A percentile compares a stretch with the other conserved stretches of the same genome.
These are phyloP conservation scores for Dufourea novaeangliae DNA, from an alignment of 1,140 invertebrate species.

Conservation along the genomic window DNA sequence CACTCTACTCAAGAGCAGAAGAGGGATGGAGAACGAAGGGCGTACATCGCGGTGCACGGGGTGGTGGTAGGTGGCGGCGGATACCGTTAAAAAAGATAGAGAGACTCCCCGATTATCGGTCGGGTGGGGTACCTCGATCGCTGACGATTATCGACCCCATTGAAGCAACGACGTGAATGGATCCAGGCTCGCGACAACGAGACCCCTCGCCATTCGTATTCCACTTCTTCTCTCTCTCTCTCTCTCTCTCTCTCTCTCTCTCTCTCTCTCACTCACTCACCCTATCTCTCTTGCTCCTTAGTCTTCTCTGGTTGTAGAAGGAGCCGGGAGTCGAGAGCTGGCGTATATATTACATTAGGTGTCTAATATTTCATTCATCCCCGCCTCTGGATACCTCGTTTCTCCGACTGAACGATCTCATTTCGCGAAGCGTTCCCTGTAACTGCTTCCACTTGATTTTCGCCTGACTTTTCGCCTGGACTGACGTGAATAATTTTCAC, in stretches of 20 bases:
- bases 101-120: slow-evolving; percentile 64
- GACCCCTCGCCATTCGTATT: slow-evolving; percentile 39
- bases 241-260: background rate
- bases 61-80: slow-evolving; percentile 35
- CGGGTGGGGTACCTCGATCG: slow-evolving; percentile 67
- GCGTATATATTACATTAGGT: slow-evolving; percentile 59
- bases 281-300: background rate
- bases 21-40: slow-evolving; percentile 28
- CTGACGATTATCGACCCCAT: slow-evolving; percentile 75
- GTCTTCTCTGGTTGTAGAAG: background rate
- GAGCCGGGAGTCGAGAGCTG: slow-evolving; percentile 47
- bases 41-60: slow-evolving; percentile 18
- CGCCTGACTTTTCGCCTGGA: background rate
- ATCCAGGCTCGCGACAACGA: slow-evolving; percentile 57
- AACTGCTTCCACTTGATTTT: slow-evolving; percentile 22
- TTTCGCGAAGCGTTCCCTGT: background rate
- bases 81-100: slow-evolving; percentile 69
- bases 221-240: background rate
- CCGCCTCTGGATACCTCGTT: background rate
- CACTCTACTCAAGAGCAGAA: slow-evolving; percentile 36
- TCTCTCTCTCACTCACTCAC: background rate
- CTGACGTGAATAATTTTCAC: background rate
- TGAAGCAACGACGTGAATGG: slow-evolving; percentile 68
- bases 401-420: slow-evolving; percentile 3
- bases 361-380: slow-evolving; percentile 69